These are phyloP conservation scores for Scolopax mira DNA, from an alignment of 2,113 vertebrate species.

Conservation along the genomic window DNA sequence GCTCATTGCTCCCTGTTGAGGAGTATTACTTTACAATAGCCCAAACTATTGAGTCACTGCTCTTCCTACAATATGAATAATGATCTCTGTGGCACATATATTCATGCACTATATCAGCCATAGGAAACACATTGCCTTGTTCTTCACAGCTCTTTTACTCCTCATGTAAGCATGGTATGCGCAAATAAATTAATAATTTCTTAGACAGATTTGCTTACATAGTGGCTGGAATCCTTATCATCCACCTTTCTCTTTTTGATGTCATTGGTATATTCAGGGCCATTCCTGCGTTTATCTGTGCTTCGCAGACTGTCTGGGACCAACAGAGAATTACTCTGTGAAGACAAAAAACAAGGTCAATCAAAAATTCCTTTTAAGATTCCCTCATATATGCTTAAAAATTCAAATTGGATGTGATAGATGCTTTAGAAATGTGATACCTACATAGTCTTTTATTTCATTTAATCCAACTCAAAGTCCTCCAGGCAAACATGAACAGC, in stretches of 20 bases:
- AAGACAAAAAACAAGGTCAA: slow-evolving; percentile 56
- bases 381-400: slow-evolving; percentile 15
- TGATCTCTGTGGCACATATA: background rate
- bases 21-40: background rate
- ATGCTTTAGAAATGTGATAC: slow-evolving; percentile 12
- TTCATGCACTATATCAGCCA: background rate
- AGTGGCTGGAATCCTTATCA: slow-evolving; percentile 86
- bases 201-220: slow-evolving; percentile 76
- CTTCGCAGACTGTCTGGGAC: slow-evolving; percentile 78
- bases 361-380: slow-evolving; percentile 41
- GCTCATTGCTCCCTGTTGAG: background rate
- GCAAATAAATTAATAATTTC: slow-evolving; percentile 37
- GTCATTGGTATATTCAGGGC: slow-evolving; percentile 83
- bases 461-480: slow-evolving; percentile 22
- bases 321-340: slow-evolving; percentile 85
- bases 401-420: background rate
- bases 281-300: slow-evolving; percentile 85
- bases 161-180: background rate
- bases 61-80: background rate
- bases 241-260: slow-evolving; percentile 87
- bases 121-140: background rate
- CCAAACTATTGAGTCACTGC: background rate
- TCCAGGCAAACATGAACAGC: slow-evolving; percentile 18
- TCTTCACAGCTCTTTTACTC: background rate
- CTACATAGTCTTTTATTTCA: background rate